Evolutionary conservation across 2,797 vertebrate genomes (phyloP), one percentile per base, ranked within the genome.

Genomic region (Danio choprae): DNA sequence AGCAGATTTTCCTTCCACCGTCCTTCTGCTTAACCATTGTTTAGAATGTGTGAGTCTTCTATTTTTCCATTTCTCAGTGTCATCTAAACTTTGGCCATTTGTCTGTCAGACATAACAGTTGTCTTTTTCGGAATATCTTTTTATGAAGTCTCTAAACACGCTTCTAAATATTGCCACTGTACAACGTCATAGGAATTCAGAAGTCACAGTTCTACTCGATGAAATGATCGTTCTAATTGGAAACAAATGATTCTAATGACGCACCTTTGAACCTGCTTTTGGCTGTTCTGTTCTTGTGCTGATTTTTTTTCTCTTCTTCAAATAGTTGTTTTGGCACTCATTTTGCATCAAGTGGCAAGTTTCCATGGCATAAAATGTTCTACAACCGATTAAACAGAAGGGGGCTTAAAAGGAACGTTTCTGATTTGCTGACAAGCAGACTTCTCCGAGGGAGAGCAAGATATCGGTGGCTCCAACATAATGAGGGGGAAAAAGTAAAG

Each of bases 281-380:
- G 22, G 8, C 10, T 29, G 8, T 44, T 58, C 10, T 53, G 38
- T 65, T 76, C 15, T 29, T 44, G 16, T 44, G 1, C 43, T 12
- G 1, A 44, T 29, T 22, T 65, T 7, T 38, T 36, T 36, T 65
- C 4, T 18, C 40, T 77, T 67, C 20, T 63, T n/a, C n/a, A 64
- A 29, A 29, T 72, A 40, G 20, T 79, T 53, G 48, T 71, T 70
- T 79, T 71, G 55, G 46, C 59, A 51, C 29, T 56, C 74, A 77
- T 58, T 36, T 2, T 7, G 36, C 84, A 55, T 88, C 85, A 91
- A 84, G 85, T 89, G 89, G 88, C 84, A 82, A 87, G 81, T 48
- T 77, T 71, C 51, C 56, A 77, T 65, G 58, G 73, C 87, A 84
- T 89, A 80, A 87, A 88, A 87, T 85, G 73, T 84, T 81, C 90